Conservation (phyloP, 2,888 invertebrate species). For the Tuta absoluta region DNA sequence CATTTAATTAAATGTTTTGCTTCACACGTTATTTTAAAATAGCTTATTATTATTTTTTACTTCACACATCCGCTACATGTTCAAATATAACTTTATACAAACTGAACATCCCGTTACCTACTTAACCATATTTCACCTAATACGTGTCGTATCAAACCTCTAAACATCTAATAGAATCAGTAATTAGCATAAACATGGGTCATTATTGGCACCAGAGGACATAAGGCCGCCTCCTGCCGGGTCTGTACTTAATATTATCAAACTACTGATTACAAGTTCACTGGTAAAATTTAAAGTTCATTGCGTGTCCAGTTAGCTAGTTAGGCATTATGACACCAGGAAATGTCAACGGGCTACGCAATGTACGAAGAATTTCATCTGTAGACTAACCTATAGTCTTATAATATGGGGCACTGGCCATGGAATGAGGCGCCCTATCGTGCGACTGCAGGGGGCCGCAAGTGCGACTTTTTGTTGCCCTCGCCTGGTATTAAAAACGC, state of each 20-base stretch:
- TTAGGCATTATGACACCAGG: no score
- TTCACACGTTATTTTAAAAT: no score
- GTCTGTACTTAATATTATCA: conserved; percentile 18
- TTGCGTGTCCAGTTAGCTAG: no score
- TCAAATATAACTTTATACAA: not conserved
- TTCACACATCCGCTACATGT: no score
- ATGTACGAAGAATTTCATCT: no score
- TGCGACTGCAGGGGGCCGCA: conserved; percentile 50
- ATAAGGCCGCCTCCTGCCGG: conserved; percentile 34
- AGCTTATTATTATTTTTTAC: no score
- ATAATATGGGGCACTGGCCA: not conserved
- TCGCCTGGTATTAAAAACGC: conserved; percentile 22
- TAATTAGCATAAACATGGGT: conserved; percentile 15
- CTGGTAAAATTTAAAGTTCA: no score
- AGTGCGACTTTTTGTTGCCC: conserved; percentile 62
- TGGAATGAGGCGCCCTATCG: conserved; percentile 44
- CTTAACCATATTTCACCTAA: conserved; percentile 10
- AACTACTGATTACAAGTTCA: no score
- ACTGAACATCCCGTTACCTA: not conserved
- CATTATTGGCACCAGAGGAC: conserved; percentile 33
- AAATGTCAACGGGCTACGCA: no score
- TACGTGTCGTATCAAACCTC: conserved; percentile 12
- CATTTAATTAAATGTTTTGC: no score
- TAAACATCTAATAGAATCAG: conserved; percentile 22
- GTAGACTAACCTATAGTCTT: no score